Conservation (phyloP, 1,140 invertebrate genomes). For the Drosophila littoralis region DNA sequence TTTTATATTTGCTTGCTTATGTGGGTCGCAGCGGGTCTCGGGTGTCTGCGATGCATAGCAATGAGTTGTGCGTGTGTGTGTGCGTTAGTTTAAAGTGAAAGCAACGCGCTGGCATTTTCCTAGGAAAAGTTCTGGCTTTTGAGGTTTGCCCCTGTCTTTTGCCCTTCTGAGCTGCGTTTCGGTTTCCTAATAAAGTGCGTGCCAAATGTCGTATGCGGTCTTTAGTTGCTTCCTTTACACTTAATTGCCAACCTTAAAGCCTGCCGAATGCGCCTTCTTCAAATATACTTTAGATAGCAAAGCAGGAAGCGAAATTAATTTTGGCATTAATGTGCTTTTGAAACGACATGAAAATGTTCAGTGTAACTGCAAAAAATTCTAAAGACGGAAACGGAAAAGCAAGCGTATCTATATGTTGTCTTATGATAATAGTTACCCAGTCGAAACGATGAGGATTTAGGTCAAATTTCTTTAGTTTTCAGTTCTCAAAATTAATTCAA, state of each 20-base stretch:
- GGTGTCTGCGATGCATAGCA: slow-evolving; percentile 61
- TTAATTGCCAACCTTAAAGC: slow-evolving; percentile 69
- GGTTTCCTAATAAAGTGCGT: slow-evolving; percentile 72
- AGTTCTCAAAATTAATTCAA: no score
- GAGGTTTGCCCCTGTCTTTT: slow-evolving; percentile 55
- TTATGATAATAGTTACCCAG: not conserved
- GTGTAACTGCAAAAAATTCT: not conserved
- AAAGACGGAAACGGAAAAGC: not conserved
- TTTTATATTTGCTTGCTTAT: slow-evolving; percentile 38
- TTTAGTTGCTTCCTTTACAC: slow-evolving; percentile 44
- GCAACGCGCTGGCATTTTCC: slow-evolving; percentile 31
- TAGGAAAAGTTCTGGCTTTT: slow-evolving; percentile 63
- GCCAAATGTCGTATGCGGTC: slow-evolving; percentile 41
- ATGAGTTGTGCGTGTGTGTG: slow-evolving; percentile 39
- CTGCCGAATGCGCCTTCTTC: not conserved
- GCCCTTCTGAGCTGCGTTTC: slow-evolving; percentile 3
- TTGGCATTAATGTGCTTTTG: not conserved
- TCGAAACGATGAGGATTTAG: no score
- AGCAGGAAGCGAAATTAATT: slow-evolving; percentile 17
- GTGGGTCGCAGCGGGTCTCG: slow-evolving; percentile 63
- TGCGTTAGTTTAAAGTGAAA: slow-evolving; percentile 71
- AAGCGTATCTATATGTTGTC: not conserved
- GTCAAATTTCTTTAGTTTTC: no score
- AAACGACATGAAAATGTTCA: not conserved
- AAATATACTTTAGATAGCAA: not conserved